Conservation (phyloP, 2,113 vertebrate genomes). For the Triplophysa siluroides region DNA sequence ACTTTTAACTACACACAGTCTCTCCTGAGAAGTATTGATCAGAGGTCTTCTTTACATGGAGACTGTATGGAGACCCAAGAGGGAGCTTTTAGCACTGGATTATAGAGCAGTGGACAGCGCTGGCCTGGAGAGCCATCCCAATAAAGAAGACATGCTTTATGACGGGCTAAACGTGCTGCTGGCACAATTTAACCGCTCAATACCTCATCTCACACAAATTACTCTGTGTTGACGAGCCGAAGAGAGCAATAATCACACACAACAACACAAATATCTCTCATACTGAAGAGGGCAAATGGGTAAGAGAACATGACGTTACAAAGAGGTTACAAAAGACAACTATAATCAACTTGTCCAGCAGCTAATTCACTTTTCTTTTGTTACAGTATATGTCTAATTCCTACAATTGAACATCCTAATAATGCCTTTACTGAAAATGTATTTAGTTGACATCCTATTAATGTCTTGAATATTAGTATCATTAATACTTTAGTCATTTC, state of each 20-base stretch:
- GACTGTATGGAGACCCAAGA: constrained; percentile 62
- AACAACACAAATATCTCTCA: constrained; percentile 39
- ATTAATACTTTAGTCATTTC: too few species aligned
- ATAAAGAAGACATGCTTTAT: constrained; percentile 77
- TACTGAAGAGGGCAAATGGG: constrained; percentile 42
- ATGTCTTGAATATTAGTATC: too few species aligned
- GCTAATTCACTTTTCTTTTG: too few species aligned
- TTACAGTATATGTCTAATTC: too few species aligned
- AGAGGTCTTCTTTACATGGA: constrained; percentile 37
- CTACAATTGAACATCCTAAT: too few species aligned
- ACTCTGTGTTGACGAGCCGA: constrained; percentile 57
- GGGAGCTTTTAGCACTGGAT: constrained; percentile 70
- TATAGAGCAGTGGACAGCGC: constrained; percentile 56
- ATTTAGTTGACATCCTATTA: too few species aligned
- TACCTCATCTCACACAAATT: constrained; percentile 73
- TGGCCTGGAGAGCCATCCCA: constrained; percentile 54
- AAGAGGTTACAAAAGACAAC: too few species aligned
- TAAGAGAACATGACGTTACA: not conserved
- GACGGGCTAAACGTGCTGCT: constrained; percentile 67
- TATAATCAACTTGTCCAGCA: too few species aligned
- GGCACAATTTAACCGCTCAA: constrained; percentile 68
- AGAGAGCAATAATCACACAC: constrained; percentile 42
- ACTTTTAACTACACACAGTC: constrained; percentile 67
- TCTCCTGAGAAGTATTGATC: constrained; percentile 71
- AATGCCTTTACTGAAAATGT: too few species aligned